Evolutionary conservation across 2,888 invertebrate species (phyloP).

Genomic region (Ophioninae sp.): DNA sequence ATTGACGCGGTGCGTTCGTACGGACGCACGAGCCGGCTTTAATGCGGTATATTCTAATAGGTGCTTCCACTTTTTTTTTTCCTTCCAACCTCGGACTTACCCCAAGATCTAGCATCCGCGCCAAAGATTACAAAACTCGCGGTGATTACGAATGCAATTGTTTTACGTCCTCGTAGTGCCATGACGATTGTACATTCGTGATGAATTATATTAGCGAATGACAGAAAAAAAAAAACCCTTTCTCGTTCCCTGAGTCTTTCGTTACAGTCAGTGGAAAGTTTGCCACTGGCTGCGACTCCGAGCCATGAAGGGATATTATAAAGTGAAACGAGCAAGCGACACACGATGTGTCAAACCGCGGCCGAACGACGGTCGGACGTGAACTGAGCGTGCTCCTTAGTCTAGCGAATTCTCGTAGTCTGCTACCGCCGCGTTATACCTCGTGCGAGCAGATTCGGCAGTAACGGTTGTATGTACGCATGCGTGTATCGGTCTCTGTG

Average conservation of each 20-base stretch:
- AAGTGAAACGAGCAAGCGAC: constrained; percentile 8
- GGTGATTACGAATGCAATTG: constrained; percentile 59
- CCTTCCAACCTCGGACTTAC: constrained; percentile 68
- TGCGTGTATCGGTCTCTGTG: neutral
- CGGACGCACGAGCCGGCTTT: neutral
- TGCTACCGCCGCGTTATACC: constrained; percentile 34
- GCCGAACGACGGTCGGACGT: constrained; percentile 67
- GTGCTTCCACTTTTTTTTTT: neutral
- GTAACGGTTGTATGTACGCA: neutral
- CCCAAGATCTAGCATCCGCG: constrained; percentile 74
- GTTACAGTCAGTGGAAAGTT: constrained; percentile 45
- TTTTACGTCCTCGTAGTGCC: constrained; percentile 67
- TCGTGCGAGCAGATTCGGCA: constrained; percentile 24
- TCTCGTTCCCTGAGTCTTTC: constrained; percentile 2
- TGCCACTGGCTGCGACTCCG: constrained; percentile 48
- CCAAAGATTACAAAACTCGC: constrained; percentile 63
- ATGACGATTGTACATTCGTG: constrained; percentile 66
- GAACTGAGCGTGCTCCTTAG: constrained; percentile 60
- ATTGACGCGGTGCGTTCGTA: constrained; percentile 2
- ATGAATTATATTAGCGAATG: neutral
- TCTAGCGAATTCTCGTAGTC: constrained; percentile 17
- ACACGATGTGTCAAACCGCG: constrained; percentile 9
- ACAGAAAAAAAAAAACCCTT: neutral
- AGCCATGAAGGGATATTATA: constrained; percentile 25
- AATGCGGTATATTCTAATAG: neutral